Percentiles rank a stretch among this genome's conserved stretches.
These are phyloP conservation scores for Paratrypauchen microcephalus DNA, from an alignment of 2,797 vertebrate genomes.

Conservation along the genomic window DNA sequence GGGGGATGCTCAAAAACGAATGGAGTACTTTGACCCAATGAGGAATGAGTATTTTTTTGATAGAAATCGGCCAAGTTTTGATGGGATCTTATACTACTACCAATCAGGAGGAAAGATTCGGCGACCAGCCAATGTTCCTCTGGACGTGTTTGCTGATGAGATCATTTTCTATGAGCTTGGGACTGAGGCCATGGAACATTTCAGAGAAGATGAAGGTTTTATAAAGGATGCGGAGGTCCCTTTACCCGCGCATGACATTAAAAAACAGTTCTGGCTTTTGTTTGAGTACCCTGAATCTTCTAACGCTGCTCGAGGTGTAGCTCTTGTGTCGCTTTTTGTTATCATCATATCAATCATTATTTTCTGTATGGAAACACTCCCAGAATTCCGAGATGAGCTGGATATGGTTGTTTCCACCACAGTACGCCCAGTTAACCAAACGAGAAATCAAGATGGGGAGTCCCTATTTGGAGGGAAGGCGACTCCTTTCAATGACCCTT, in stretches of 20 bases:
- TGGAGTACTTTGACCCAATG: constrained; percentile 95
- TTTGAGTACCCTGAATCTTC: constrained; percentile 98
- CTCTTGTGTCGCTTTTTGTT: constrained; percentile 91
- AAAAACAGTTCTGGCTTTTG: constrained; percentile 94
- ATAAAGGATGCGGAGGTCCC: constrained; percentile 91
- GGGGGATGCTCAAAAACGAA: constrained; percentile 88
- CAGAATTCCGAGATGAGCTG: constrained; percentile 90
- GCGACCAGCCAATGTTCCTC: constrained; percentile 91
- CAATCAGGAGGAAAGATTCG: constrained; percentile 95
- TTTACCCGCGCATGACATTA: constrained; percentile 86
- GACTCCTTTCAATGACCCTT: constrained; percentile 88
- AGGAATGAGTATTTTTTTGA: constrained; percentile 98
- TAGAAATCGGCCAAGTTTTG: constrained; percentile 94
- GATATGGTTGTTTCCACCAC: constrained; percentile 68
- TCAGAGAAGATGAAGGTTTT: constrained; percentile 96
- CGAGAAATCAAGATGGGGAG: constrained; percentile 58
- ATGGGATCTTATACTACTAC: constrained; percentile 96
- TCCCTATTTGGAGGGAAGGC: constrained; percentile 39
- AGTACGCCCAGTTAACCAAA: constrained; percentile 61
- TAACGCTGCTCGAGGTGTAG: constrained; percentile 89
- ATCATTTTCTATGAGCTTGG: constrained; percentile 94
- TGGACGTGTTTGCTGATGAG: constrained; percentile 94
- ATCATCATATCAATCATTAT: constrained; percentile 96
- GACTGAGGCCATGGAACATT: constrained; percentile 91
- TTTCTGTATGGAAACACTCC: constrained; percentile 96